Base-by-base conservation (phyloP, 2,888 invertebrate species). In the Hoplodrina ambigua region DNA sequence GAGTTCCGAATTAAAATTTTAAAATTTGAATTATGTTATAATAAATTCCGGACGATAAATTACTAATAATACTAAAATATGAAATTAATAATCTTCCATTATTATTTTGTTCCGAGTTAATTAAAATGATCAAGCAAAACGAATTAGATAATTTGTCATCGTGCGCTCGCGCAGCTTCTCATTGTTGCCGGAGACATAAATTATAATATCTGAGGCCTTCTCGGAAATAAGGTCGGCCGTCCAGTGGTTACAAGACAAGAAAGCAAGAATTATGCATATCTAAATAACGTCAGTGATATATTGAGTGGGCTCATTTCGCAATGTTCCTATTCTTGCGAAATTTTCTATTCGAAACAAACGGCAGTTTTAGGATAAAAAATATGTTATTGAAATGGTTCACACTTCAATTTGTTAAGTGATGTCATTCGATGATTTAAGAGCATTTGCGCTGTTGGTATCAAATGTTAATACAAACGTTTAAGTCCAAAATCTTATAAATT, bases 71-170 rank as follows among this genome's bases (percentile, higher is more conserved):
- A 59, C 30, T 74, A 60, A 76, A 80, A 83, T 74, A 75, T 69
- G 54, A 58, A 70, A 84, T 78, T 69, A 82, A 85, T 86, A 69
- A 60, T 46, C 56, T 59, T 62, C 41, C 62, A 69, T 82, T 87
- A 81, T 89, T 85, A 87, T 86, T 81, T 84, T 78, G 75, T 80
- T 84, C 77, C 60, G 77, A 88, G 85, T 91, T 92, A 94, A 94
- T 94, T 94, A 94, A 90, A 91, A 92, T 93, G 91, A 92, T 92
- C 88, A 88, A 88, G 87, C 90, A 88, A 88, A 83, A 85, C 91
- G 92, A 94, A 94, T 94, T 92, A 90, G 89, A 90, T 86, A 94
- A 95, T 95, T 94, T 95, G 95, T 95, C 95, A 94, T 93, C 89
- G 87, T 70, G 68, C 85, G 82, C 85, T 82, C 72, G 85, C 84